Base-by-base conservation (phyloP, 2,888 invertebrate species). In the Chrysolina oricalcia region DNA sequence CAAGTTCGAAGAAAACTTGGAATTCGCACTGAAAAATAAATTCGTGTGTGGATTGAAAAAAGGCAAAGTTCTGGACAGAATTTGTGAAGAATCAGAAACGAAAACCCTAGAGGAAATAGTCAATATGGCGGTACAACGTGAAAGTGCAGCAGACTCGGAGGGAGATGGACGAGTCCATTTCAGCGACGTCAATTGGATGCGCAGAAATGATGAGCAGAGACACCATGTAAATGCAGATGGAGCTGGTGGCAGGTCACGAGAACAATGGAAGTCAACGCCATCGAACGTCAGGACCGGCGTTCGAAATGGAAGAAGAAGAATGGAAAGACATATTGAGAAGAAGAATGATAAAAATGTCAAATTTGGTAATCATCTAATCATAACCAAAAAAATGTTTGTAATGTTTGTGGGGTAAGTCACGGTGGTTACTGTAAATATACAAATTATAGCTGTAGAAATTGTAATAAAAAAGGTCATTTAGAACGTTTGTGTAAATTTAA, bases 1-100 rank as follows among this genome's bases (percentile, higher is more conserved):
- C 72, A 77, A 81, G 70, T 83, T 82, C 71, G 79, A 76, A 15
- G 62, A 27, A 2, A 59, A 70, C 2, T 70, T 81, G 50, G 53
- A 74, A n/a, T 56, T 62, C 5, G 59, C 71, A 2, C 64, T 82
- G 13, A 77, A 53, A 59, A 77, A 82, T 63, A 80, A 80, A 40
- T 80, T 79, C 70, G 73, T 83, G 10, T 65, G 70, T 23, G 77
- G 78, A 8, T 21, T 80, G 27, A 46, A 48, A 35, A 66, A 27
- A 63, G 78, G 78, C 0, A 40, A n/a, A 27, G 69, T 83, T 9
- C 59, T 74, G 50, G 82, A 81, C 66, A 71, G 76, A 72, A 19
- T 80, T 11, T 81, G 77, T 62, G 79, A 83, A 23, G 67, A 50
- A 43, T 43, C 64, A 19, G 63, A 35, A 27, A 27, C 27, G 27